A percentile compares a stretch with the other conserved stretches of the same genome.
Conservation (phyloP, 2,888 invertebrate genomes). For the Gymnocheta viridis region DNA sequence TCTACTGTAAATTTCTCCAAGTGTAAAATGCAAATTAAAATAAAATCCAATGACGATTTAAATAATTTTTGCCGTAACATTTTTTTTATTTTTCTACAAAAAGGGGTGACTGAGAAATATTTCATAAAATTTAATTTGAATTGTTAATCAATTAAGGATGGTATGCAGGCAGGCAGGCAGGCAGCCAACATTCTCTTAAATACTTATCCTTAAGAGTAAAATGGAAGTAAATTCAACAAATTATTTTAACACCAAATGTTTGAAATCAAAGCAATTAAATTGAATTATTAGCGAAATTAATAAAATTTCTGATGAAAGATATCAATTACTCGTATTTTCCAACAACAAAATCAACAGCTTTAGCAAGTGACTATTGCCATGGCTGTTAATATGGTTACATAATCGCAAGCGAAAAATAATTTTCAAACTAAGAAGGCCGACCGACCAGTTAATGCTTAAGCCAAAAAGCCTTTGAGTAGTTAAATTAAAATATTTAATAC, state of each 20-base stretch:
- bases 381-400: constrained; percentile 74
- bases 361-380: constrained; percentile 71
- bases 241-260: constrained; percentile 72
- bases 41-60: background rate
- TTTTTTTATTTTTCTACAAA: background rate
- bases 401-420: background rate
- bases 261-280: constrained; percentile 74
- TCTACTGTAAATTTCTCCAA: background rate
- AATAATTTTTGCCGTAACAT: background rate
- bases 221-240: constrained; percentile 45
- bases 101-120: constrained; percentile 21
- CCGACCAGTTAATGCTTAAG: constrained; percentile 50
- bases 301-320: constrained; percentile 68
- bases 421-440: constrained; percentile 8
- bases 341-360: constrained; percentile 22
- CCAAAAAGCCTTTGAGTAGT: constrained; percentile 47
- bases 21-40: background rate
- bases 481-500: constrained; percentile 52
- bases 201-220: background rate
- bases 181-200: background rate
- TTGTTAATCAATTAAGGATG: constrained; percentile 19
- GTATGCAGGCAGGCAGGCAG: too few species aligned
- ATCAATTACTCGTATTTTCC: constrained; percentile 8
- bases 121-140: constrained; percentile 26
- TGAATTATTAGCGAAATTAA: constrained; percentile 78